Evolutionary conservation across 2,888 invertebrate genomes (phyloP), one percentile per base, ranked within the genome.

Genomic region (Dynastes tityus): DNA sequence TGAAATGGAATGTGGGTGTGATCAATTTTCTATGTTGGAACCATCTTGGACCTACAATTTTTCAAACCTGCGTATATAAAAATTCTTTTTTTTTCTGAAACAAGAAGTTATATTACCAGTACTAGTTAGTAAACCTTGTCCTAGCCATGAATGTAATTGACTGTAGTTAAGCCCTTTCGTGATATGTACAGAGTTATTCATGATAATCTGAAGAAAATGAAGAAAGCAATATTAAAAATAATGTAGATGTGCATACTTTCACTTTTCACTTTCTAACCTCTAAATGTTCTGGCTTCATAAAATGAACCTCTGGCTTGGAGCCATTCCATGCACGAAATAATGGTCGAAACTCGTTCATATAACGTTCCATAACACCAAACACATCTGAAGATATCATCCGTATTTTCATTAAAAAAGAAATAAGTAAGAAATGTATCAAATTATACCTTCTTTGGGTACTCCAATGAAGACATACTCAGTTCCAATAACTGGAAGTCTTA

Each of bases 1-100:
- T 83, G 80, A 87, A 86, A 80, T 87, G 87, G 76, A 87, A 87
- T n/a, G 86, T 83, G 8, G 85, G 85, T 11, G 85, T 85, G 79
- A 86, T 82, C 73, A 86, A 68, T 76, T 84, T 85, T 37, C 85
- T 80, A 77, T 84, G 84, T 6, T 76, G 80, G 49, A 53, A 53
- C 53, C 53, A 61, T 29, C 8, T 61, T 27, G 22, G 5, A 8
- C 61, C 61, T 61, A 2, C 2, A 55, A 61, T 29, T 27, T 32
- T 32, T 40, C 0, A 32, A 32, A 5, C 2, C 13, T 22, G 27
- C 27, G 16, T n/a, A 51, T 73, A 78, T 80, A 45, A 0, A 11
- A 8, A 11, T 8, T 11, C 45, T 45, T 37, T 5, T 37, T 45
- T 27, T 27, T 61, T 61, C 22, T n/a, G 22, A 16, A 22, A 8